Evolutionary conservation across 2,888 invertebrate species (phyloP).

Genomic region (Coenonympha glycerion): DNA sequence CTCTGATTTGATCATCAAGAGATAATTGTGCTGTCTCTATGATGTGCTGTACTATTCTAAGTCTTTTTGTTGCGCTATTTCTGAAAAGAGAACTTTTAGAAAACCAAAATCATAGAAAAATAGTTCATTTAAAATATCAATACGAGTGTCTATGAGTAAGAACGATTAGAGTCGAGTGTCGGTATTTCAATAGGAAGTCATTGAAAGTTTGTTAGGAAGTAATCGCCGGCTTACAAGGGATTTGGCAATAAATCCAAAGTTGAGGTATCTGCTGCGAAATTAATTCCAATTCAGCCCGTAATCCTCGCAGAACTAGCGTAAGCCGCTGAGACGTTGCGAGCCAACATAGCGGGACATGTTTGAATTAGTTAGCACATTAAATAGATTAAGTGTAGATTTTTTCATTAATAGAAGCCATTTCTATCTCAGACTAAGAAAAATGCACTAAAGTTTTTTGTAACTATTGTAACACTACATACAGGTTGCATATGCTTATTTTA

Average conservation of each 20-base stretch:
- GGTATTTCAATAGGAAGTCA: background rate
- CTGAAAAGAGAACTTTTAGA: too few relatives aligned
- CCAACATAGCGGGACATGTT: slow-evolving; percentile 5
- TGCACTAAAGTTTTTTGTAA: too few relatives aligned
- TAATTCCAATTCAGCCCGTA: slow-evolving; percentile 21
- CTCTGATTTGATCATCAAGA: too few relatives aligned
- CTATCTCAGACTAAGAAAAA: too few relatives aligned
- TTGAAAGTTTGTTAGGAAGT: background rate
- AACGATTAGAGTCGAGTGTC: background rate
- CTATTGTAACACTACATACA: too few relatives aligned
- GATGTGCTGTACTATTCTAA: too few relatives aligned
- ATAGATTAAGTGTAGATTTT: background rate
- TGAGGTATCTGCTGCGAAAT: slow-evolving; percentile 15
- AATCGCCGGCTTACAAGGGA: slow-evolving; percentile 3
- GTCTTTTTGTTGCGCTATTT: too few relatives aligned
- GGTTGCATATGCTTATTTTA: too few relatives aligned
- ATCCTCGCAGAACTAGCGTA: slow-evolving; percentile 20
- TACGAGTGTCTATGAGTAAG: background rate
- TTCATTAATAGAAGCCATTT: too few relatives aligned
- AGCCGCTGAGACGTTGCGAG: slow-evolving; percentile 18
- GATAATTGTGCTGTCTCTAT: too few relatives aligned
- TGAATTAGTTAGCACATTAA: background rate
- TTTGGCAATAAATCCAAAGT: slow-evolving; percentile 14
- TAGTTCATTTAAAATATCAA: background rate
- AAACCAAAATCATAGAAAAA: too few relatives aligned